Evolutionary conservation across 2,888 invertebrate genomes (phyloP), one percentile per base, ranked within the genome.

Genomic region (Cataglyphis cursor): DNA sequence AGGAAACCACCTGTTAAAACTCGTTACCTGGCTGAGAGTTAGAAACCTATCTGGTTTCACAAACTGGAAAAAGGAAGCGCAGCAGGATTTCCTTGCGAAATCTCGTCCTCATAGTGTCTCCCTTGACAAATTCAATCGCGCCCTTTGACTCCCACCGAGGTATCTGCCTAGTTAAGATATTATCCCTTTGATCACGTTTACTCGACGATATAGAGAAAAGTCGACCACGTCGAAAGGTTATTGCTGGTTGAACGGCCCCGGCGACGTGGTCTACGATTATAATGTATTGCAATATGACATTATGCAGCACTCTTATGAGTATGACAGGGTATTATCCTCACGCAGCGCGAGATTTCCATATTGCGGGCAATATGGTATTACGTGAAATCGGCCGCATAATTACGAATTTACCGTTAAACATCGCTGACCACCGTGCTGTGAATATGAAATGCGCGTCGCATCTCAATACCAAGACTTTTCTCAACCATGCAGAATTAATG

Each of bases 251-350:
- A 90, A 91, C 82, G 89, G 87, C 90, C 89, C n/a, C 76, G 86
- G 82, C 91, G 86, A 84, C 78, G 88, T 90, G 88, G 88, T 90
- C 89, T 90, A 86, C 89, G 88, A 91, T 92, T 90, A 89, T 92
- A 93, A 93, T 92, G 90, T 93, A 94, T 94, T 92, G 93, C 93
- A 92, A 94, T 94, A 94, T 94, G 93, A 94, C 92, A 94, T 94
- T 94, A 94, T 94, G 94, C 94, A 91, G 92, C 91, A 93, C 92
- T 92, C 92, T 92, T 90, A 91, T 88, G 88, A 80, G 92, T 93
- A 93, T 93, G 94, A 94, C 93, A 94, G 94, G 94, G 93, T 94
- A 94, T 94, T 94, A 94, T 94, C 94, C 93, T 94, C 94, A 94
- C 94, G 94, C 93, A 94, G 94, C 91, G 59, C 92, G 90, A 92